Evolutionary conservation across 1,140 invertebrate species (phyloP), one percentile per base, ranked within the genome.

Genomic region (Nixonia krombeini): DNA sequence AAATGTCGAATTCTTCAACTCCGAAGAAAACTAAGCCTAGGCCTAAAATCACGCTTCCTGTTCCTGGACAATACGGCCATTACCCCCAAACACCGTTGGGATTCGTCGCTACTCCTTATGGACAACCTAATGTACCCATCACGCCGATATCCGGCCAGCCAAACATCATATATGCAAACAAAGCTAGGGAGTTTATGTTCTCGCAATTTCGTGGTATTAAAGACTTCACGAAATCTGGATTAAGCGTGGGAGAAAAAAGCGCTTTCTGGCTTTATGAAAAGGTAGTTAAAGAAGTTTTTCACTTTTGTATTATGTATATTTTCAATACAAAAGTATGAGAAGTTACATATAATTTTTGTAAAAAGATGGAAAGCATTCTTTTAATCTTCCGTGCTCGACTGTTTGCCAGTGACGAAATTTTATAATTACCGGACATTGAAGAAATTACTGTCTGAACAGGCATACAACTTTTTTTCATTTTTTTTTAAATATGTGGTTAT

Each of bases 221-320:
- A 69, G 91, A 93, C 75, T 89, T 93, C 75, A 93, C 92, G 1
- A 94, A 92, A 73, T 91, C 91, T 5, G 92, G 93, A 13, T 82
- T 95, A 52, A 93, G 91, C 79, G 88, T 90, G 16, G 93, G 93
- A 10, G 93, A 95, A 81, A 94, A 93, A 76, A 89, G 89, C 56
- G 91, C 91, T 0, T 92, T 90, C 72, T 94, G 92, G 88, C 80
- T 93, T 38, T 93, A 93, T 73, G 90, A 90, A 57, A 94, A 92
- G 83, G 85, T 21, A 3, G 21, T 2, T 21, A 21, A 21, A 21
- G 2, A 21, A 21, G 2, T 21, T 21, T 21, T 3, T 21, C 6
- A 21, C 2, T 6, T 3, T 21, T 21, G 21, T 21, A 21, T 21
- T n/a, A n/a, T n/a, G n/a, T n/a, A n/a, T n/a, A n/a, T n/a, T n/a